phyloP scores from a whole-genome alignment of 2,888 invertebrate species.

The Aphodius granarius region DNA sequence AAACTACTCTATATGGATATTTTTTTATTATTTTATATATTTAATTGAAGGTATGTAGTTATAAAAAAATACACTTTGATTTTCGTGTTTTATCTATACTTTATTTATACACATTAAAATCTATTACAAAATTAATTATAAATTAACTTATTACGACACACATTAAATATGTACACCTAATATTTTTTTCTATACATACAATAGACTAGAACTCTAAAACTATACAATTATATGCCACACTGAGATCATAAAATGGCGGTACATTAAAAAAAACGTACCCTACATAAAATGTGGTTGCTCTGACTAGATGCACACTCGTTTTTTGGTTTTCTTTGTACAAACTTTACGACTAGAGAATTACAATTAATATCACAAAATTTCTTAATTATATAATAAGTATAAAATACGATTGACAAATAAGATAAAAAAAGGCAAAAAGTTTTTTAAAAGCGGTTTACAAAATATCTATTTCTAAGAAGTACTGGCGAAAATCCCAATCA shows the following conservation, averaged over 20 bases:
- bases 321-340: conserved; percentile 5
- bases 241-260: neutral
- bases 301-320: neutral
- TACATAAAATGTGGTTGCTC: neutral
- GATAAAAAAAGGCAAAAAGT: neutral
- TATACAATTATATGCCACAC: neutral
- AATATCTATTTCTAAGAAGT: neutral
- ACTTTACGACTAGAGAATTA: conserved; percentile 7
- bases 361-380: conserved; percentile 12
- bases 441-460: neutral
- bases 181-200: neutral
- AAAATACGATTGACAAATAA: neutral
- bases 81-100: neutral
- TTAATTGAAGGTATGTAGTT: no score
- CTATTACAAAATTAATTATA: neutral
- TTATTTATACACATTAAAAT: neutral
- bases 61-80: neutral
- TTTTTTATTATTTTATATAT: no score
- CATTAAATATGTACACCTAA: neutral
- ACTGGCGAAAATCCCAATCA: conserved; percentile 27
- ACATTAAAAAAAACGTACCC: conserved; percentile 5
- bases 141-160: neutral
- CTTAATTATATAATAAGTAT: neutral
- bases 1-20: no score
- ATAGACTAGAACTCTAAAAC: neutral